Conservation (phyloP, 2,113 vertebrate genomes). For the Pollachius pollachius region DNA sequence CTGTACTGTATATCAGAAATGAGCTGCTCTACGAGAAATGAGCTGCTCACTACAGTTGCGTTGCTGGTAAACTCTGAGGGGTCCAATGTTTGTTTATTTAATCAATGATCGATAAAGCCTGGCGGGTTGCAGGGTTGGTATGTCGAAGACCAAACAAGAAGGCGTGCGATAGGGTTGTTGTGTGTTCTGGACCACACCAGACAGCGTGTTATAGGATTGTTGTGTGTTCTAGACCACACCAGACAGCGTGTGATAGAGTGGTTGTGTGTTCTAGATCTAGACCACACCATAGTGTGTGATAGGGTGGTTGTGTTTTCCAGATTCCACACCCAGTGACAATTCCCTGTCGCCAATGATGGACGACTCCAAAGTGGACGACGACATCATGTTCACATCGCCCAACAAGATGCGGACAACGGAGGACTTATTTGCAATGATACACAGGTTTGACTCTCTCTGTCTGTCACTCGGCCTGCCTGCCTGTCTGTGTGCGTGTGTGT, state of each 20-base stretch:
- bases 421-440: slow-evolving; percentile 98
- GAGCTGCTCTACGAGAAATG: too few species aligned
- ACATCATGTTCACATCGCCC: slow-evolving; percentile 88
- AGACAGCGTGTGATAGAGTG: slow-evolving; percentile 43
- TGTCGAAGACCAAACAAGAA: too few species aligned
- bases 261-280: slow-evolving; percentile 14
- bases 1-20: too few species aligned
- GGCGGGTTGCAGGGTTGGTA: too few species aligned
- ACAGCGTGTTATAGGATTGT: background rate
- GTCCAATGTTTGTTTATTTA: too few species aligned
- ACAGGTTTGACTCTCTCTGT: slow-evolving; percentile 73
- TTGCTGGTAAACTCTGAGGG: too few species aligned
- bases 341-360: slow-evolving; percentile 89
- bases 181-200: slow-evolving; percentile 38
- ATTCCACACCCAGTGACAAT: slow-evolving; percentile 87
- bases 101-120: too few species aligned
- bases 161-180: background rate
- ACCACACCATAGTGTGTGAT: slow-evolving; percentile 53
- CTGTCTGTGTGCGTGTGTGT: too few species aligned
- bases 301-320: slow-evolving; percentile 55
- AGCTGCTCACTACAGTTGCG: too few species aligned
- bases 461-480: too few species aligned
- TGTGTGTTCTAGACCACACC: slow-evolving; percentile 31
- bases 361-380: slow-evolving; percentile 85
- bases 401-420: slow-evolving; percentile 96